Conservation (phyloP, 2,113 vertebrate species). For the Cebus imitator region DNA sequence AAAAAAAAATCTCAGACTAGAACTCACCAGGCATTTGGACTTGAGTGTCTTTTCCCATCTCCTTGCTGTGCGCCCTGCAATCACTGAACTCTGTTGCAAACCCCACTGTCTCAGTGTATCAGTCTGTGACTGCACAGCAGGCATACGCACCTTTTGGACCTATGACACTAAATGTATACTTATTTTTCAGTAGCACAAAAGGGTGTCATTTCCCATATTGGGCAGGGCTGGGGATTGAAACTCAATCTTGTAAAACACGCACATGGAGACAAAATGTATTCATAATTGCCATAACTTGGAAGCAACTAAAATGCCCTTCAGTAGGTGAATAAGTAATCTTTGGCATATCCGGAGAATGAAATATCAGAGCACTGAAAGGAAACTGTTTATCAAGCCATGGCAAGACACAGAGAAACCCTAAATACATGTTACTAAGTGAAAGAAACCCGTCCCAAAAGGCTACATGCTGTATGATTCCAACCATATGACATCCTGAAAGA, state of each 20-base stretch:
- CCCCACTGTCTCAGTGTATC: too few relatives aligned
- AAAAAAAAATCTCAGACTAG: too few relatives aligned
- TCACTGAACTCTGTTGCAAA: too few relatives aligned
- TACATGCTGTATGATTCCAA: not conserved
- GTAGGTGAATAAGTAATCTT: not conserved
- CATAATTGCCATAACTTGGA: not conserved
- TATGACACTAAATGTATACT: not conserved
- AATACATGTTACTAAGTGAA: not conserved
- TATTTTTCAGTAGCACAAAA: not conserved
- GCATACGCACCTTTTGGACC: too few relatives aligned
- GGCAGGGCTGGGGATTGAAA: not conserved
- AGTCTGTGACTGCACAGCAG: too few relatives aligned
- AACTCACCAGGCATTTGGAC: too few relatives aligned
- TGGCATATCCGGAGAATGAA: not conserved
- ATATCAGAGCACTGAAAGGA: not conserved
- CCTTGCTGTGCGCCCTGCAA: too few relatives aligned
- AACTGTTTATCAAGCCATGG: not conserved
- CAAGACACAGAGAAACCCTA: not conserved
- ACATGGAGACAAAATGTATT: not conserved
- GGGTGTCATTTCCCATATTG: not conserved
- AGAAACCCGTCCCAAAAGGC: not conserved
- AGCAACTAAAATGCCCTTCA: not conserved
- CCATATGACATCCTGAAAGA: not conserved
- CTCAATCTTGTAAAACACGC: not conserved
- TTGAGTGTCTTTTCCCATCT: too few relatives aligned